Evolutionary conservation across 1,140 invertebrate species (phyloP).

Genomic region (Bombus fervidus): DNA sequence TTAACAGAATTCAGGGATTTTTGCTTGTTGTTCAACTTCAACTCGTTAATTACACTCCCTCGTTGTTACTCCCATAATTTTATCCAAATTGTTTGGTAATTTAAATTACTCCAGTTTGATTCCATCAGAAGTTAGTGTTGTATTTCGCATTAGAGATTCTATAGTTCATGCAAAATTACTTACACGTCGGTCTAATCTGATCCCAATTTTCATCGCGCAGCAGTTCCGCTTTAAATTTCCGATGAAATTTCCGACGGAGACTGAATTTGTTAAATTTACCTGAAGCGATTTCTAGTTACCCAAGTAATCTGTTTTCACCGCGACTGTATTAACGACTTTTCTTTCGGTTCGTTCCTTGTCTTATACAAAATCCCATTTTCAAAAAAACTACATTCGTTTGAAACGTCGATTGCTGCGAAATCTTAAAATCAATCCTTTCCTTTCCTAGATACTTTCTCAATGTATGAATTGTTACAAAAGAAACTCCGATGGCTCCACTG

Average conservation of each 20-base stretch:
- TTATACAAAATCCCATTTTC: neutral
- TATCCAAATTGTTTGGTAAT: slow-evolving; percentile 1
- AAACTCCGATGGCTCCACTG: too few species aligned
- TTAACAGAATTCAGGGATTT: neutral
- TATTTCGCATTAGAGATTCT: slow-evolving; percentile 15
- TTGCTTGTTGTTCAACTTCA: neutral
- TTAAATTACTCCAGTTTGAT: slow-evolving; percentile 27
- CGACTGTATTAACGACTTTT: neutral
- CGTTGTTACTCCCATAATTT: neutral
- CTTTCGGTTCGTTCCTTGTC: neutral
- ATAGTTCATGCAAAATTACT: slow-evolving; percentile 1
- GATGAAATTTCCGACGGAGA: neutral
- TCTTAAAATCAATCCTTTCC: too few species aligned
- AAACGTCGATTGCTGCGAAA: too few species aligned
- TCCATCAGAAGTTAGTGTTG: neutral
- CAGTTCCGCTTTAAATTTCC: neutral
- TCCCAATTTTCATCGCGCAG: slow-evolving; percentile 4
- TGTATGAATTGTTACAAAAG: too few species aligned
- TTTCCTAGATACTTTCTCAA: too few species aligned
- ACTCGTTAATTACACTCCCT: neutral
- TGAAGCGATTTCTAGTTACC: neutral
- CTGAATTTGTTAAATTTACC: neutral
- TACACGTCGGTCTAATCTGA: slow-evolving; percentile 15
- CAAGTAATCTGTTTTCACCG: neutral
- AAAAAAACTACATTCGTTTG: too few species aligned